Evolutionary conservation across 2,113 vertebrate genomes (phyloP), one percentile per base, ranked within the genome.

Genomic region (Reinhardtius hippoglossoides): DNA sequence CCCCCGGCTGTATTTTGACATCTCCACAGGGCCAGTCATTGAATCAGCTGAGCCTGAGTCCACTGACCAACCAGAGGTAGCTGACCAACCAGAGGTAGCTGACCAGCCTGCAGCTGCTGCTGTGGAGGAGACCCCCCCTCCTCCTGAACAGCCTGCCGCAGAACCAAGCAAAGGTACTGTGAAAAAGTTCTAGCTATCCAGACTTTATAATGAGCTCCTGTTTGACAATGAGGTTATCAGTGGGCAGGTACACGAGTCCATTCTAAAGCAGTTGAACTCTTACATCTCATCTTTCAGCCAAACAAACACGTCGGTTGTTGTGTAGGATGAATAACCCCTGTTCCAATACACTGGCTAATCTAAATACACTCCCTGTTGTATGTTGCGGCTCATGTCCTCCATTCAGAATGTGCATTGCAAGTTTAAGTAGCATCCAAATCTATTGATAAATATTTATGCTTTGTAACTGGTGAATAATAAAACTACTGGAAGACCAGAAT

Each of bases 91-190:
- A 1, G 69, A 71, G n/a, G 31, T n/a, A 24, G 50, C 55, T 10
- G 58, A 73, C 23, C 72, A 46, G 23, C 20, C 16, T 15, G 54
- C 24, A 3, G 75, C 2, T 21, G 55, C 61, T 55, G 70, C 55
- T 50, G 67, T 40, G 27, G 85, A 78, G 24, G 75, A 85, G 62
- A 56, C 76, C 0, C 13, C 68, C 35, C n/a, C 67, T 24, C 27
- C 66, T 27, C 21, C 46, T 48, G 58, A 82, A 9, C 77, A 82
- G 54, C 72, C 77, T 16, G 23, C 26, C 3, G 24, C 57, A 78
- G 75, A 71, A 27, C 80, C 18, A 46, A 23, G 18, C 67, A 64
- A 75, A 87, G 86, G 89, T 89, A 84, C 18, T 7, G 40, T 20
- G 27, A 72, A 46, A 27, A 54, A 37, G 13, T 48, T 48, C 2